phyloP scores from a whole-genome alignment of 2,888 invertebrate species.

The Pherbina coryleti region DNA sequence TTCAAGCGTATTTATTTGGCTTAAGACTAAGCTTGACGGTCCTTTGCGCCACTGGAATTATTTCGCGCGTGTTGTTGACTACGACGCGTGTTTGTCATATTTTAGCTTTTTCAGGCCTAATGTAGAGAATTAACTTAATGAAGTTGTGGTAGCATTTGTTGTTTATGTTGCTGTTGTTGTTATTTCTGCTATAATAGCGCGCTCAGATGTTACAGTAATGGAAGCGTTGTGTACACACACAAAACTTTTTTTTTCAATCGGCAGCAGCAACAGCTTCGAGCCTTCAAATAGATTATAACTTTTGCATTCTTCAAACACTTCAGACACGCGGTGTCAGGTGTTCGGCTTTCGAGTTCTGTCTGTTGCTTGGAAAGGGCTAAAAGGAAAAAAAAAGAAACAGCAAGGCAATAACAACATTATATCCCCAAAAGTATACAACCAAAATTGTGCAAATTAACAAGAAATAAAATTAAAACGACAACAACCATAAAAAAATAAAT shows the following conservation, averaged over 20 bases:
- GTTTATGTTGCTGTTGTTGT: neutral
- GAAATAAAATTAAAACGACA: neutral
- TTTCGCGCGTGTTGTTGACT: neutral
- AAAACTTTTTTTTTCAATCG: neutral
- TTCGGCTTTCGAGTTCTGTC: neutral
- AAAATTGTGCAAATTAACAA: neutral
- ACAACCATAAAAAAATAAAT: neutral
- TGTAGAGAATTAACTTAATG: neutral
- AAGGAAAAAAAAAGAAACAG: neutral
- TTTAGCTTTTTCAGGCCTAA: neutral
- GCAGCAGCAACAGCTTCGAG: slow-evolving; percentile 38
- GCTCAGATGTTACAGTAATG: neutral
- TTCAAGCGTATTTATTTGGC: neutral
- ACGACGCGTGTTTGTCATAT: neutral
- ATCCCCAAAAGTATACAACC: neutral
- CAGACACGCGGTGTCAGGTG: slow-evolving; percentile 24
- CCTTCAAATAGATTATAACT: slow-evolving; percentile 48
- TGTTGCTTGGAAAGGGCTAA: neutral
- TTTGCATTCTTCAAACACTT: slow-evolving; percentile 50
- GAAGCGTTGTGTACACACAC: slow-evolving; percentile 26
- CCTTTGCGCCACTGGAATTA: neutral
- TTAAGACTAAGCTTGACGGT: neutral
- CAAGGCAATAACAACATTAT: neutral
- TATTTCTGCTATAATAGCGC: neutral
- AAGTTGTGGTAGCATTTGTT: neutral